Base-by-base conservation (phyloP, 2,797 vertebrate species). In the Psittacula derbiana region DNA sequence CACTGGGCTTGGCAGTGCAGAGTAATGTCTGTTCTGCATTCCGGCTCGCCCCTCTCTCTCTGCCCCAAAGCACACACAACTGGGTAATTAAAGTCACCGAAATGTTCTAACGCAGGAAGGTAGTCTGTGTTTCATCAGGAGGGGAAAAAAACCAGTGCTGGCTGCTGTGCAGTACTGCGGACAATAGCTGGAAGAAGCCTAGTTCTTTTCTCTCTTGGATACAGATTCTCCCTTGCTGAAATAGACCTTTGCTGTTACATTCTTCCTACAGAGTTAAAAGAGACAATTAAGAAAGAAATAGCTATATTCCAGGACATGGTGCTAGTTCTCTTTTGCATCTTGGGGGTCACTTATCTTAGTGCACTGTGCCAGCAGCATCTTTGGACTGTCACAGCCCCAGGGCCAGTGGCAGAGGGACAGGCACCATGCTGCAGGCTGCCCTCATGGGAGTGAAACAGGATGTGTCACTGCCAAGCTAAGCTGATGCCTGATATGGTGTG, bases 161-260 rank as follows among this genome's bases (percentile, higher is more conserved):
- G 84, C 92, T 78, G 88, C 81, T 87, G 5, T 27, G 79, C 71
- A 87, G 5, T 72, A 52, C 53, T 85, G 46, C 0, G 3, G 91
- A 94, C 85, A 92, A 92, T 93, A 83, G 80, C 71, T 93, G 89
- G 92, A 94, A 92, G 80, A 88, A 91, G 44, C 82, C 15, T 84
- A 84, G 70, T 23, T 84, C 76, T 81, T 55, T 93, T 88, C 82
- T 93, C 43, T 12, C 46, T 70, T 18, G 5, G 72, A 96, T 91
- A 88, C 49, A 78, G 30, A 65, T 84, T 84, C 55, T 88, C 61
- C 36, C 31, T 57, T 11, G 2, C 66, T 90, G 66, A 84, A 91
- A 91, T 52, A 84, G 73, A 49, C 82, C 43, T 69, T 75, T 64
- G 43, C 79, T 83, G 18, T 58, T 88, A 17, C 15, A 33, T 24